Evolutionary conservation across 2,797 vertebrate species (phyloP).

Genomic region (Selene dorsalis): DNA sequence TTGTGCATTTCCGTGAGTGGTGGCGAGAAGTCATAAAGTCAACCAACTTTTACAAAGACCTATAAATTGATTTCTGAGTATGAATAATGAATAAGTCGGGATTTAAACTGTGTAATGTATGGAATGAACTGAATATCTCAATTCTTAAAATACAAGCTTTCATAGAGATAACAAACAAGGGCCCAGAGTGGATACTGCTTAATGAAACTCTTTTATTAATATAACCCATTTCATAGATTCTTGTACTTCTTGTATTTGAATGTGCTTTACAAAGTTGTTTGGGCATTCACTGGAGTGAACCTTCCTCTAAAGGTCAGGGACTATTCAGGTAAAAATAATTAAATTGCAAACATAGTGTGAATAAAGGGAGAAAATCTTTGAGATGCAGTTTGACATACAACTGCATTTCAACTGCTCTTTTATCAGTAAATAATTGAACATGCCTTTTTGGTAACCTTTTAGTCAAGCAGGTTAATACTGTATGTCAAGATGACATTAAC

Average conservation of each 20-base stretch:
- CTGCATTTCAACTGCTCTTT: slow-evolving; percentile 13
- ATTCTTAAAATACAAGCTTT: slow-evolving; percentile 4
- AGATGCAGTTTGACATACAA: not conserved
- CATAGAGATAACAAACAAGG: slow-evolving; percentile 7
- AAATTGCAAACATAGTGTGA: slow-evolving; percentile 35
- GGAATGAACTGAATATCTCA: not conserved
- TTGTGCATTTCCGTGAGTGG: too few relatives aligned
- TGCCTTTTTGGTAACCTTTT: not conserved
- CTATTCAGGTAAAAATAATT: not conserved
- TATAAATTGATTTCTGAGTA: not conserved
- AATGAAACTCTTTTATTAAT: slow-evolving; percentile 6
- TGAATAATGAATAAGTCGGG: not conserved
- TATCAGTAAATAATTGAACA: slow-evolving; percentile 10
- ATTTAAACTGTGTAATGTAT: slow-evolving; percentile 1
- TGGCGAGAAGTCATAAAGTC: too few relatives aligned
- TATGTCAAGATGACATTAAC: slow-evolving; percentile 20
- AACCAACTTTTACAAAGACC: too few relatives aligned
- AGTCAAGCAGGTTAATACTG: not conserved
- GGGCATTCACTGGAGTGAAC: slow-evolving; percentile 9
- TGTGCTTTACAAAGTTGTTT: not conserved
- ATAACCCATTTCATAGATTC: not conserved
- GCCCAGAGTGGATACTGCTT: not conserved
- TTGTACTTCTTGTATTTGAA: slow-evolving; percentile 26
- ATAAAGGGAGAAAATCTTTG: slow-evolving; percentile 30
- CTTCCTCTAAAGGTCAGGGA: slow-evolving; percentile 51